These are phyloP conservation scores for Diabrotica virgifera DNA, from an alignment of 1,140 invertebrate genomes.

Conservation along the genomic window DNA sequence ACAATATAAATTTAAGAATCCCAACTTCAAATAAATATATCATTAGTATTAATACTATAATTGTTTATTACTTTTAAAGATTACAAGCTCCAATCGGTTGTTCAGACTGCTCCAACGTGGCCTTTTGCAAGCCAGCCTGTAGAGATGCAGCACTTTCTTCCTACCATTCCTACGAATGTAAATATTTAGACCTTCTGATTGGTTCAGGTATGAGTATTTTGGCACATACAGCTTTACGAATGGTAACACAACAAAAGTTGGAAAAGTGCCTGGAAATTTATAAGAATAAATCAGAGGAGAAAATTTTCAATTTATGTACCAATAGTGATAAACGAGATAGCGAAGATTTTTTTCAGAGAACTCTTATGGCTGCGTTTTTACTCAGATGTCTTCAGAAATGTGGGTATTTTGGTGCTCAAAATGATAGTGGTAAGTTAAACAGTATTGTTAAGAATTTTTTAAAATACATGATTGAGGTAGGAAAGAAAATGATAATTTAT, in stretches of 20 bases:
- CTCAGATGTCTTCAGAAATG: slow-evolving; percentile 66
- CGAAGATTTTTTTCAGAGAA: slow-evolving; percentile 72
- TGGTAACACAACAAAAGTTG: slow-evolving; percentile 65
- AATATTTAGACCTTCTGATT: slow-evolving; percentile 68
- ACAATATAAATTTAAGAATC: no score
- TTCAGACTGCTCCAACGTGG: slow-evolving; percentile 68
- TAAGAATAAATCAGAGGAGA: slow-evolving; percentile 49
- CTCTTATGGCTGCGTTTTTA: slow-evolving; percentile 75
- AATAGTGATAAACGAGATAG: slow-evolving; percentile 61
- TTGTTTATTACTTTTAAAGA: slow-evolving; percentile 41
- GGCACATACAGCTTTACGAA: slow-evolving; percentile 70
- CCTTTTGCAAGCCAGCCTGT: slow-evolving; percentile 73
- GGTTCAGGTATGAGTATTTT: slow-evolving; percentile 80
- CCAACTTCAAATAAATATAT: neutral
- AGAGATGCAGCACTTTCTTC: slow-evolving; percentile 59
- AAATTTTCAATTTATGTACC: slow-evolving; percentile 64
- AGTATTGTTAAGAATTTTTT: no score
- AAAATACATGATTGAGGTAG: no score
- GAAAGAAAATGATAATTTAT: neutral
- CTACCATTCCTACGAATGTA: slow-evolving; percentile 83
- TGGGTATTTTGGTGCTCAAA: slow-evolving; percentile 54
- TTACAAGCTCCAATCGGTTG: slow-evolving; percentile 68
- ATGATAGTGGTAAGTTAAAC: neutral
- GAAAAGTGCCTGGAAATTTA: slow-evolving; percentile 54
- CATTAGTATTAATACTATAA: neutral